Evolutionary conservation across 1,140 invertebrate species (phyloP).

Genomic region (Euwallacea fornicatus): DNA sequence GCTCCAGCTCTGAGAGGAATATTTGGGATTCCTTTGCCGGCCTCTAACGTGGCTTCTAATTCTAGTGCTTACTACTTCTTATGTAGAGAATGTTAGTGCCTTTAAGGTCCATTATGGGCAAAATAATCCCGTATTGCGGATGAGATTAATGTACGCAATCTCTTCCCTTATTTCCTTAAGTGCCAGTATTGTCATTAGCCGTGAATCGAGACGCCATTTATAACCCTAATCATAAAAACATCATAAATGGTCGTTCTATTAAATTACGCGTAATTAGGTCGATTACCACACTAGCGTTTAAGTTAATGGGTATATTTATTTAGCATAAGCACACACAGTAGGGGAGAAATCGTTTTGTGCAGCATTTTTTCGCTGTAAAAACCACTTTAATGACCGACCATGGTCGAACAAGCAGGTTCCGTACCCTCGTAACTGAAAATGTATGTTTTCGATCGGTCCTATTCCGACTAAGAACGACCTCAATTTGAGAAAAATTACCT

Average conservation of each 20-base stretch:
- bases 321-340: constrained; percentile 1
- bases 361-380: neutral
- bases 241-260: constrained; percentile 4
- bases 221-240: neutral
- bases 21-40: no score
- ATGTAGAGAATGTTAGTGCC: no score
- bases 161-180: neutral
- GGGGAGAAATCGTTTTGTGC: neutral
- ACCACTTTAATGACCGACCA: no score
- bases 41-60: no score
- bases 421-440: no score
- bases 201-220: neutral
- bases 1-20: no score
- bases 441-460: neutral
- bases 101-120: no score
- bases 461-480: neutral
- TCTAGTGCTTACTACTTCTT: no score
- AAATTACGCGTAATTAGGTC: constrained; percentile 4
- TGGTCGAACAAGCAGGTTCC: no score
- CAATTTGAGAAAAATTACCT: neutral
- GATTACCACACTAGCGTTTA: constrained; percentile 6
- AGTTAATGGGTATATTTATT: constrained; percentile 3
- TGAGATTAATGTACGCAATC: no score
- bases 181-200: neutral
- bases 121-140: no score